Base-by-base conservation (phyloP, 2,797 vertebrate genomes). In the Danio tinwini region DNA sequence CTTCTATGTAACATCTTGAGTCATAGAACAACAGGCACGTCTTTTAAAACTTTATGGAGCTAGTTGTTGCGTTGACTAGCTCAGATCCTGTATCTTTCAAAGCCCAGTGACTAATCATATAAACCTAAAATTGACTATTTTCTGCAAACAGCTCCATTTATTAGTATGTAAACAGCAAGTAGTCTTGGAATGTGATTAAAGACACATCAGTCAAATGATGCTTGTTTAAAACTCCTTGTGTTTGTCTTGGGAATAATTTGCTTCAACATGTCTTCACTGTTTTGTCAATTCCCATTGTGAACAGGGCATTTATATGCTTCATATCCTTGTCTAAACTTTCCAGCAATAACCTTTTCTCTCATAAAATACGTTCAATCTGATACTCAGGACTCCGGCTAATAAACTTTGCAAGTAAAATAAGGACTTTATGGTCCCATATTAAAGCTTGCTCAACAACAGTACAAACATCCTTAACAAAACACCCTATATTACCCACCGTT, bases 311-410 rank as follows among this genome's bases (percentile, higher is more conserved):
- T 56, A 56, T 49, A 45, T 7, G 21, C 68, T 56, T 39, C 40
- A 6, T 80, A 55, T 64, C 61, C 78, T 65, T 73, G 59, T 80
- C 69, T 72, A 73, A 80, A 80, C 70, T 80, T 63, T 73, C 59
- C 14, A 56, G 78, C 69, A 56, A 73, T 72, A 80, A 73, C 61
- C 55, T 19, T 65, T 37, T 62, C 8, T 65, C 69, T 73, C 40
- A 9, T 73, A 73, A 73, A 80, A 73, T 5, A 17, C 59, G 50
- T 12, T 39, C 53, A 52, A 76, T 69, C 72, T 44, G 65, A 69
- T 64, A 50, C 29, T 19, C 12, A 3, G 42, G 52, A 74, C 40
- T 42, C 37, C 12, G 71, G 37, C 80, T 76, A 68, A 80, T 80
- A 80, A 80, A 73, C 50, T 72, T 73, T 62, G 56, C 17, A 21